Evolutionary conservation across 2,888 invertebrate genomes (phyloP).

Genomic region (Eumacrocentrus americanus): DNA sequence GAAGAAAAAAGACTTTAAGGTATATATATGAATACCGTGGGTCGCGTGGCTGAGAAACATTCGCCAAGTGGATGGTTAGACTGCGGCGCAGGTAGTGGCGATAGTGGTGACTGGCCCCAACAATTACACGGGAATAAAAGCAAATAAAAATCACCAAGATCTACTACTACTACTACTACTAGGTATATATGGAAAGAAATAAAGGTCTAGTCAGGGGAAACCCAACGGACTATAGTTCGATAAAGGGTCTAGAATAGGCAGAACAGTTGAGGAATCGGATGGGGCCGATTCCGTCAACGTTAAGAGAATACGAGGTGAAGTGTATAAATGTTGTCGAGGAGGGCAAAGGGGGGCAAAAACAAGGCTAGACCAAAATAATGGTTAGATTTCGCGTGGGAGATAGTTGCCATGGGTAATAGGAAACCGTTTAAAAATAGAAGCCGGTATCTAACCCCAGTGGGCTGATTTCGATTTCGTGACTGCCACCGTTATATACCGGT

Average conservation of each 20-base stretch:
- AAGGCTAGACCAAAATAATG: slow-evolving; percentile 58
- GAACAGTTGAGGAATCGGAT: slow-evolving; percentile 18
- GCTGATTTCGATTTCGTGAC: slow-evolving; percentile 52
- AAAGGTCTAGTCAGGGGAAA: no score
- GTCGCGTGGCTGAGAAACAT: slow-evolving; percentile 59
- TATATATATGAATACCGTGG: no score
- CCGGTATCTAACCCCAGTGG: slow-evolving; percentile 40
- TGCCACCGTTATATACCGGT: slow-evolving; percentile 46
- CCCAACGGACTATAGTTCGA: not conserved
- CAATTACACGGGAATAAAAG: slow-evolving; percentile 60
- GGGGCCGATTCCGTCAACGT: slow-evolving; percentile 28
- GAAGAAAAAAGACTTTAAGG: slow-evolving; percentile 5
- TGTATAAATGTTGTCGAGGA: not conserved
- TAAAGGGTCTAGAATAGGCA: slow-evolving; percentile 16
- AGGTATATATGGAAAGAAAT: no score
- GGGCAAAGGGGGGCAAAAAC: slow-evolving; percentile 45
- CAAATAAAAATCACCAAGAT: slow-evolving; percentile 50
- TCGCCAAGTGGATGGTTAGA: slow-evolving; percentile 56
- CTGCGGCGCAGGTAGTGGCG: slow-evolving; percentile 50
- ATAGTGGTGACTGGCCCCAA: slow-evolving; percentile 61
- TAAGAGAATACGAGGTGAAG: no score
- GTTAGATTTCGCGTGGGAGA: slow-evolving; percentile 55
- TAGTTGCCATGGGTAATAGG: slow-evolving; percentile 58
- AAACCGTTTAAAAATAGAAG: slow-evolving; percentile 59
- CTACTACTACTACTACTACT: no score